These are phyloP conservation scores for Syritta pipiens DNA, from an alignment of 2,888 invertebrate genomes.

Conservation along the genomic window DNA sequence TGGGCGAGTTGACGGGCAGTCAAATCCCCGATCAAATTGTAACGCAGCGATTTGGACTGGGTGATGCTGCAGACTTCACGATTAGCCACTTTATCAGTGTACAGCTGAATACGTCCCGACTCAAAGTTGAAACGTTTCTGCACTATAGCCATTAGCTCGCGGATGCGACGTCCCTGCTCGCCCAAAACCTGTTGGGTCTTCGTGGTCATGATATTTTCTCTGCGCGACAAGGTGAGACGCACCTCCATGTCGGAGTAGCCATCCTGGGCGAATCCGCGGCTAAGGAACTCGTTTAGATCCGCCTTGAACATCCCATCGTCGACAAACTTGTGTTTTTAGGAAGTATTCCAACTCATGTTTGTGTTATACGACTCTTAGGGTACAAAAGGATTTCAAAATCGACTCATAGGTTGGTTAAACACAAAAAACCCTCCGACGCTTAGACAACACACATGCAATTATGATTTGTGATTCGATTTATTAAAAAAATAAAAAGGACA, in stretches of 20 bases:
- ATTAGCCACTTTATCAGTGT: constrained; percentile 99
- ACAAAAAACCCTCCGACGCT: constrained; percentile 22
- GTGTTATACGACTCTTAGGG: constrained; percentile 76
- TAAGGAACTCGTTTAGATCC: constrained; percentile 98
- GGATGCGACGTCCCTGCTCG: constrained; percentile 97
- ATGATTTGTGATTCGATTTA: too few relatives aligned
- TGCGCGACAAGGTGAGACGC: constrained; percentile 96
- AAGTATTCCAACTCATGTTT: constrained; percentile 79
- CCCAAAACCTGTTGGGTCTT: constrained; percentile 99
- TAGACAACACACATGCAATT: too few relatives aligned
- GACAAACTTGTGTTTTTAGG: constrained; percentile 88
- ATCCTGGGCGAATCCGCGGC: constrained; percentile 99
- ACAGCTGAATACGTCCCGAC: constrained; percentile 96
- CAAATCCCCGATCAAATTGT: too few relatives aligned
- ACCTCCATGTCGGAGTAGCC: constrained; percentile 99
- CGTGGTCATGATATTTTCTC: constrained; percentile 99
- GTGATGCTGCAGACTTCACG: constrained; percentile 98
- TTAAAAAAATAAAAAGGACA: too few relatives aligned
- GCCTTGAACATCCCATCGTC: constrained; percentile 99
- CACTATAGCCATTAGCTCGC: constrained; percentile 98
- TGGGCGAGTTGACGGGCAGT: too few relatives aligned
- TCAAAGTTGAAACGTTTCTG: constrained; percentile 98
- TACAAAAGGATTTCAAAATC: too few relatives aligned
- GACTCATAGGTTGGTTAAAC: too few relatives aligned
- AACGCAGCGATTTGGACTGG: too few relatives aligned